Base-by-base conservation (phyloP, 2,888 invertebrate genomes). In the Labia minor region DNA sequence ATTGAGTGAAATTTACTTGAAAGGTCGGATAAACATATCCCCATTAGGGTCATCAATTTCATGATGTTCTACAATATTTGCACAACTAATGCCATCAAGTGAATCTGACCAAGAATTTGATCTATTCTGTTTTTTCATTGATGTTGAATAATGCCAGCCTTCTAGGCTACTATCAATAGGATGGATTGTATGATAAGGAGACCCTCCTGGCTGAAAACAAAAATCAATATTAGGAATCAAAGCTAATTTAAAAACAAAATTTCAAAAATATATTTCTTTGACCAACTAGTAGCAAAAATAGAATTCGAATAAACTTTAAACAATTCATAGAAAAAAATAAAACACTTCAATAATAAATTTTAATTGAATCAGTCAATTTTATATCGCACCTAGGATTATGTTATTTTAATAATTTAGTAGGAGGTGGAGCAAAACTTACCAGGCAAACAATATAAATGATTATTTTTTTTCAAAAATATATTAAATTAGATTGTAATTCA, bases 91-190 rank as follows among this genome's bases (percentile, higher is more conserved):
- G 73, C 86, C 88, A 75, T 94, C 93, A 70, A 92, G 82, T 0
- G 90, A 92, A 73, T 92, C 91, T 0, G 92, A 91, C 84, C 91
- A 92, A 0, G 92, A 92, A 76, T 90, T 93, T 66, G 92, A 93
- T 37, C 92, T 84, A 65, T 88, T 82, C 70, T 85, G 85, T 73
- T 86, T 85, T 1, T 87, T 76, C 37, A 85, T 83, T 6, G 4
- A 6, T 26, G 88, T 86, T 8, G 49, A 11, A 69, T 89, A 81
- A 68, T 85, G 87, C 85, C 89, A 90, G 1, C 88, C 87, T 73
- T 91, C 90, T 0, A 88, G 83, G 70, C 86, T 85, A 19, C 89
- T 86, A 74, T 95, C 92, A 19, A 87, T 83, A 11, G 87, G 89
- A 71, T 90, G 88, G 67, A 94, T 90, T 4, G 95, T 95, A 76